Conservation (phyloP, 2,888 invertebrate species). For the Lasioglossum morio region DNA sequence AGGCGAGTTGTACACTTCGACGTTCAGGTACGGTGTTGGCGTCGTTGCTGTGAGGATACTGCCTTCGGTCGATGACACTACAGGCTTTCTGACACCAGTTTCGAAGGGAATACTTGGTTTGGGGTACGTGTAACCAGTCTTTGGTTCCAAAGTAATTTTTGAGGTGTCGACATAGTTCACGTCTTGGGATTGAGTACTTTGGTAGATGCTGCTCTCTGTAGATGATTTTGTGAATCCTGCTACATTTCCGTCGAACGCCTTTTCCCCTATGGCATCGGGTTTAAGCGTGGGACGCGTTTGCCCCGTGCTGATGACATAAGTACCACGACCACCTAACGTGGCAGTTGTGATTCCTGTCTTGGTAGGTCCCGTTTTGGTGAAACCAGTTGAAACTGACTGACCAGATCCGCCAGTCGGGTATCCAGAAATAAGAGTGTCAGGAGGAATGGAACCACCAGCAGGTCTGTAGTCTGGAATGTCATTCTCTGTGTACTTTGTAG, state of each 20-base stretch:
- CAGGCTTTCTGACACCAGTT: constrained; percentile 29
- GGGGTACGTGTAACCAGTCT: constrained; percentile 70
- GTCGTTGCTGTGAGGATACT: constrained; percentile 62
- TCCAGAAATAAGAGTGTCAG: constrained; percentile 79
- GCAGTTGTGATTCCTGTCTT: constrained; percentile 81
- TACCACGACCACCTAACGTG: constrained; percentile 80
- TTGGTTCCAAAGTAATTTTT: constrained; percentile 57
- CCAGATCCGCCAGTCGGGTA: constrained; percentile 57
- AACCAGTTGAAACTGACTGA: constrained; percentile 73
- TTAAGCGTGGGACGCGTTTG: constrained; percentile 67
- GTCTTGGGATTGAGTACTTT: constrained; percentile 54
- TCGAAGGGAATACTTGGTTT: constrained; percentile 58
- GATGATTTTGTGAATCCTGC: constrained; percentile 67
- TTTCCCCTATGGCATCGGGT: constrained; percentile 78
- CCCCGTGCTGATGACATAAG: constrained; percentile 77
- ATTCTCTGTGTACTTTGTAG: constrained; percentile 78
- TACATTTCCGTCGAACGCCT: constrained; percentile 77
- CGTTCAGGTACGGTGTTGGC: constrained; percentile 71
- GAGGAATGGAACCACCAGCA: constrained; percentile 76
- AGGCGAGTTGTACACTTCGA: constrained; percentile 74
- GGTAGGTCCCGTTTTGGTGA: constrained; percentile 81
- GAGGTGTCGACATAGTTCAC: constrained; percentile 65
- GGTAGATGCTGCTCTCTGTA: constrained; percentile 37
- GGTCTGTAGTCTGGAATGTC: constrained; percentile 79
- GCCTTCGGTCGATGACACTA: constrained; percentile 16